phyloP scores from a whole-genome alignment of 2,888 invertebrate genomes.

The Hemaris fuciformis region DNA sequence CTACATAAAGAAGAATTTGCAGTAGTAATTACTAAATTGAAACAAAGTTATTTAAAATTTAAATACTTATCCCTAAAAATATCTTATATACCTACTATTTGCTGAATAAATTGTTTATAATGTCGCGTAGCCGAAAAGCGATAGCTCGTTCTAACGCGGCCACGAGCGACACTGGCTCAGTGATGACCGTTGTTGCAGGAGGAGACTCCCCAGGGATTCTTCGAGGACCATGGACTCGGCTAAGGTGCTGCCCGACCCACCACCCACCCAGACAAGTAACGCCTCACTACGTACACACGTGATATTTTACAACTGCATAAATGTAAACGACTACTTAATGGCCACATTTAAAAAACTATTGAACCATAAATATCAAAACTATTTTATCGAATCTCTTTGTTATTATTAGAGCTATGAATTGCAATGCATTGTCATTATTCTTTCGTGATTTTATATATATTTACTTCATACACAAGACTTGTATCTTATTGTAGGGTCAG shows the following conservation, averaged over 20 bases:
- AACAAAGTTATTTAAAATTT: no score
- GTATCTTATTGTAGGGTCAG: no score
- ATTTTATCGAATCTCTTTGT: not conserved
- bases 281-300: not conserved
- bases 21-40: no score
- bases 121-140: conserved; percentile 62
- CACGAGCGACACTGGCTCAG: conserved; percentile 79
- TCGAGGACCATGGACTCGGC: conserved; percentile 99
- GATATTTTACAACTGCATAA: not conserved
- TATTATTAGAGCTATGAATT: no score
- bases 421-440: no score
- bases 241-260: conserved; percentile 66
- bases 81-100: not conserved
- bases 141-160: conserved; percentile 70
- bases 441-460: no score
- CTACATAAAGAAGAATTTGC: no score
- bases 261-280: conserved; percentile 10
- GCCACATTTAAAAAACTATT: not conserved
- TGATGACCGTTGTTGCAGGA: conserved; percentile 91
- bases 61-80: not conserved
- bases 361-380: not conserved
- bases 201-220: conserved; percentile 99
- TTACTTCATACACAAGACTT: no score
- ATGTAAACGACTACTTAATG: not conserved
- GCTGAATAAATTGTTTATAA: not conserved